These are phyloP conservation scores for Chelon labrosus DNA, from an alignment of 2,797 vertebrate species.

Conservation along the genomic window DNA sequence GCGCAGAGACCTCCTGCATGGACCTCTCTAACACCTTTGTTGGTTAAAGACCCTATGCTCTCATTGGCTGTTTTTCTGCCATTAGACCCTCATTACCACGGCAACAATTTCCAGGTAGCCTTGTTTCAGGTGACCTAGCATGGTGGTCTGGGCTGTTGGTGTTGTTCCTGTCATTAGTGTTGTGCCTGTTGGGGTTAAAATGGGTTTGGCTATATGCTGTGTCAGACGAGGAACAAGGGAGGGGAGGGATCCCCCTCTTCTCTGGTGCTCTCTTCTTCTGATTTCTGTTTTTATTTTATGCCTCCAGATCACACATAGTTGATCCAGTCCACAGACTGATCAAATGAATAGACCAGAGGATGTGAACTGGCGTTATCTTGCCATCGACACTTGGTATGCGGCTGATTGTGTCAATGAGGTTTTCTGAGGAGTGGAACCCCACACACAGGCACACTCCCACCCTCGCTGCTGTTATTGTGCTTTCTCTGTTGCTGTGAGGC, in stretches of 20 bases:
- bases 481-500: constrained; percentile 63
- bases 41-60: constrained; percentile 52
- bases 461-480: constrained; percentile 70
- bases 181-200: constrained; percentile 58
- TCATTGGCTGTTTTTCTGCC: constrained; percentile 51
- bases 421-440: constrained; percentile 78
- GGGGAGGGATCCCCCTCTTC: constrained; percentile 61
- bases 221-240: constrained; percentile 60
- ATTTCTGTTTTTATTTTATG: constrained; percentile 45
- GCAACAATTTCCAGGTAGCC: constrained; percentile 69
- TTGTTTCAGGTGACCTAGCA: constrained; percentile 58
- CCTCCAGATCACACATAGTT: constrained; percentile 28
- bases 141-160: constrained; percentile 53
- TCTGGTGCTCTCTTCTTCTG: constrained; percentile 26
- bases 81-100: constrained; percentile 49
- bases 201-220: constrained; percentile 71
- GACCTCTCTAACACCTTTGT: constrained; percentile 58
- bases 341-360: constrained; percentile 58
- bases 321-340: constrained; percentile 46
- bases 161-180: constrained; percentile 61
- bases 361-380: constrained; percentile 61
- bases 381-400: constrained; percentile 78
- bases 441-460: constrained; percentile 70
- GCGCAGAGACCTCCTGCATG: constrained; percentile 37
- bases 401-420: constrained; percentile 79